Evolutionary conservation across 2,113 vertebrate species (phyloP).

Genomic region (Phyllostomus discolor): DNA sequence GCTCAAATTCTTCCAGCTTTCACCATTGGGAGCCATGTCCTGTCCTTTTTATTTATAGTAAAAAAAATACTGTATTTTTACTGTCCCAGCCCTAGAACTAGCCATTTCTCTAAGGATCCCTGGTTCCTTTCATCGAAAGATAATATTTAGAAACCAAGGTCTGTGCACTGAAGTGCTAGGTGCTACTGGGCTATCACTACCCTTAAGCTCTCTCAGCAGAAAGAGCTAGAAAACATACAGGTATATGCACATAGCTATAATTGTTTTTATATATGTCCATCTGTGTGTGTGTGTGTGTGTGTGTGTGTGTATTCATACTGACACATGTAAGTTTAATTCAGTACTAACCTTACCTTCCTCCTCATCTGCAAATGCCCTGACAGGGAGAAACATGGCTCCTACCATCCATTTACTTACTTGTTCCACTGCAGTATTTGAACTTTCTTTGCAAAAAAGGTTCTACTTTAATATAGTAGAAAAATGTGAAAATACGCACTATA

Average conservation of each 20-base stretch:
- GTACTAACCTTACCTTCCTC: background rate
- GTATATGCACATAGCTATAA: background rate
- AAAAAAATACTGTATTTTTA: background rate
- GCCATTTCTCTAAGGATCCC: background rate
- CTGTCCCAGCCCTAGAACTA: background rate
- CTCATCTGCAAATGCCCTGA: background rate
- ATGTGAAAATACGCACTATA: background rate
- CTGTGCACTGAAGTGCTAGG: background rate
- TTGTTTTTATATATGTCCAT: background rate
- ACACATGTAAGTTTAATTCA: background rate
- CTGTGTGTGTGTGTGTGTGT: background rate
- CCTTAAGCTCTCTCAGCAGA: background rate
- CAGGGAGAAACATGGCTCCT: background rate
- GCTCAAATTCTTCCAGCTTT: background rate
- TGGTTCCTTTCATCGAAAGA: background rate
- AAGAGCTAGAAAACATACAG: background rate
- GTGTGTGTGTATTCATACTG: background rate
- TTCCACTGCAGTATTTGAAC: background rate
- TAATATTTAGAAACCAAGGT: background rate
- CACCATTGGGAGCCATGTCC: background rate
- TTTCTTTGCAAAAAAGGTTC: background rate
- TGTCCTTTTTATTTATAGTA: background rate
- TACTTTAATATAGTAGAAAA: background rate
- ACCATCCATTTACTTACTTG: background rate
- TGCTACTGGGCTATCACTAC: background rate